Base-by-base conservation (phyloP, 2,113 vertebrate species). In the Cynopterus brachyotis region DNA sequence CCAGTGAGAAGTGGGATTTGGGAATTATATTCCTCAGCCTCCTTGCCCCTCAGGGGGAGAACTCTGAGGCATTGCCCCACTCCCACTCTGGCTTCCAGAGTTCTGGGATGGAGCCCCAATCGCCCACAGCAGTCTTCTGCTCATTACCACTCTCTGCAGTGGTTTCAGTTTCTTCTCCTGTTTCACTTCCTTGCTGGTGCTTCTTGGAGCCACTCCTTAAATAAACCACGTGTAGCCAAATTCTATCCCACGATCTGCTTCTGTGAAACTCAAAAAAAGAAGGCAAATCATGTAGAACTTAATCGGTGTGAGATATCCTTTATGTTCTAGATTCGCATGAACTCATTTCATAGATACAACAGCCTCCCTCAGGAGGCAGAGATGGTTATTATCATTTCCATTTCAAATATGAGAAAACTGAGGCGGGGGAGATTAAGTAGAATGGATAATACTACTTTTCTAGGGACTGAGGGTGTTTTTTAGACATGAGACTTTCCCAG, bases 21-120 rank as follows among this genome's bases (percentile, higher is more conserved):
- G 28, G 15, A n/a, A 50, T 40, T 20, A 5, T 11, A 8, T n/a
- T 11, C 28, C n/a, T 42, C 45, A n/a, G n/a, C 15, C 32, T 24
- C 32, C 70, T 75, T 8, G 19, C 26, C 55, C 22, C 10, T 57
- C 3, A 2, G 17, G 7, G 4, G 22, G 20, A 66, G 22, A 8
- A 5, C 75, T 50, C 15, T 3, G 40, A 70, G 64, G 22, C n/a
- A n/a, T 0, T 0, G 22, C 30, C 81, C 75, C 24, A 4, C 3
- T n/a, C 35, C 55, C 6, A 0, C 13, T 8, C 4, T 17, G 35
- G 9, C n/a, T 62, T 22, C 37, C 16, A 19, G 50, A 11, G 10
- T 57, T 67, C 45, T 57, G 30, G 22, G 10, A 17, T 2, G 59
- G 62, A 28, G 40, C 28, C 28, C 2, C 57, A 2, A 28, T 2